These are phyloP conservation scores for Simalia tracyae DNA, from an alignment of 2,797 vertebrate genomes.

Conservation along the genomic window DNA sequence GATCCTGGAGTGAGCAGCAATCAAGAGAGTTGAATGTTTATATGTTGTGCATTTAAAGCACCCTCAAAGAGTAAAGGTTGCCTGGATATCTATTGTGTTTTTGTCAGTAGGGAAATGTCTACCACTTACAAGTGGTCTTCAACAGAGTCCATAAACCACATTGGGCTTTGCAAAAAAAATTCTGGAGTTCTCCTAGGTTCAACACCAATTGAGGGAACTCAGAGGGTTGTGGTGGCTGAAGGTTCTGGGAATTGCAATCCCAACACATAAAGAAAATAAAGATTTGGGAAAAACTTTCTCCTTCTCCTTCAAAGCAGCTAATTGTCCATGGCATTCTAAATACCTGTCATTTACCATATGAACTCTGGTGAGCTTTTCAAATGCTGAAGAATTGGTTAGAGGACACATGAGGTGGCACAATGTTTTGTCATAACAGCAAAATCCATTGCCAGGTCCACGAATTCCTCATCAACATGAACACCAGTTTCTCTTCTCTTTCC, in stretches of 20 bases:
- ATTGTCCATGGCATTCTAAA: neutral
- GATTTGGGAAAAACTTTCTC: neutral
- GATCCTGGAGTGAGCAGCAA: no score
- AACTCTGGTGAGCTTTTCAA: neutral
- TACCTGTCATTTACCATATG: neutral
- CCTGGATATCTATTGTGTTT: no score
- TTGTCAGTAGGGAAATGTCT: no score
- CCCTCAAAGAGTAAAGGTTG: neutral
- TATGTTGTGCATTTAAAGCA: neutral
- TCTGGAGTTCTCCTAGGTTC: no score
- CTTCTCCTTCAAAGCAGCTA: neutral
- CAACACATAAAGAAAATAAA: neutral
- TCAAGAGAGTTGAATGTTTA: neutral
- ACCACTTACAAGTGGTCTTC: no score
- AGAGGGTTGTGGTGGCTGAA: neutral
- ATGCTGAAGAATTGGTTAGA: neutral
- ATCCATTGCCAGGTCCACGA: neutral
- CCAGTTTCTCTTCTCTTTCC: neutral
- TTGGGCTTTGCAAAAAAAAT: no score
- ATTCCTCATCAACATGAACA: slow-evolving; percentile 1
- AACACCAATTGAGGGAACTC: no score
- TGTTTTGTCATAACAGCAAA: accelerated
- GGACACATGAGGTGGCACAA: neutral
- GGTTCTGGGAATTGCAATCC: neutral
- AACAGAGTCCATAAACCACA: no score